These are phyloP conservation scores for Watsonalla cultraria DNA, from an alignment of 2,888 invertebrate species.

Conservation along the genomic window DNA sequence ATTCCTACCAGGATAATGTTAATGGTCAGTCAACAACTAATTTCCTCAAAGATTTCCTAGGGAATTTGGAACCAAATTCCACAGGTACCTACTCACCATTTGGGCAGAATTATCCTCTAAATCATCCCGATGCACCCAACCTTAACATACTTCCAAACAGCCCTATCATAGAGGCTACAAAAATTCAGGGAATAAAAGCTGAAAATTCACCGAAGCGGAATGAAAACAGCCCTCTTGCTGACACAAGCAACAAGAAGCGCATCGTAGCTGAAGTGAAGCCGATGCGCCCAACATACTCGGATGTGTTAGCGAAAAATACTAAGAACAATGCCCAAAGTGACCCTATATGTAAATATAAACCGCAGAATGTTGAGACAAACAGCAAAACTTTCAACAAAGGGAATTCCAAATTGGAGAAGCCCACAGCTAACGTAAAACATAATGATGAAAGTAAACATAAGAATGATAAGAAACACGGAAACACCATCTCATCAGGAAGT, in stretches of 20 bases:
- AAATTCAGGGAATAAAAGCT: conserved; percentile 40
- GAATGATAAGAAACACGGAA: conserved; percentile 56
- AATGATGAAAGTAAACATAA: conserved; percentile 58
- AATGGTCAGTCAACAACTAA: conserved; percentile 61
- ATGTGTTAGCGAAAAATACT: conserved; percentile 85
- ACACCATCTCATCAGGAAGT: conserved; percentile 68
- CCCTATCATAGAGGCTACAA: conserved; percentile 40
- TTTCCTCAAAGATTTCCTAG: conserved; percentile 84
- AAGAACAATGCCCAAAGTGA: conserved; percentile 72
- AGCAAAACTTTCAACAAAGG: conserved; percentile 53
- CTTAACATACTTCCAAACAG: conserved; percentile 50
- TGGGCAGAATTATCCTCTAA: conserved; percentile 79
- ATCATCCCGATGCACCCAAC: conserved; percentile 65
- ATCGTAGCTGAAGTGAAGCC: conserved; percentile 92
- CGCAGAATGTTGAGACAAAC: conserved; percentile 55
- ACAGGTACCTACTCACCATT: conserved; percentile 87
- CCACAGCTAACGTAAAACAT: conserved; percentile 37
- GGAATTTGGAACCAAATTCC: conserved; percentile 85
- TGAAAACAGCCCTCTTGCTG: conserved; percentile 69
- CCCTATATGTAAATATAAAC: conserved; percentile 63
- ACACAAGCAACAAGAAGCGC: conserved; percentile 80
- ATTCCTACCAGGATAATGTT: conserved; percentile 43
- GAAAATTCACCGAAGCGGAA: conserved; percentile 64
- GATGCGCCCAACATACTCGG: conserved; percentile 92
- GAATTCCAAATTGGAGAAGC: conserved; percentile 60